phyloP scores from a whole-genome alignment of 2,888 invertebrate species.

The Cyclophora albipunctata region DNA sequence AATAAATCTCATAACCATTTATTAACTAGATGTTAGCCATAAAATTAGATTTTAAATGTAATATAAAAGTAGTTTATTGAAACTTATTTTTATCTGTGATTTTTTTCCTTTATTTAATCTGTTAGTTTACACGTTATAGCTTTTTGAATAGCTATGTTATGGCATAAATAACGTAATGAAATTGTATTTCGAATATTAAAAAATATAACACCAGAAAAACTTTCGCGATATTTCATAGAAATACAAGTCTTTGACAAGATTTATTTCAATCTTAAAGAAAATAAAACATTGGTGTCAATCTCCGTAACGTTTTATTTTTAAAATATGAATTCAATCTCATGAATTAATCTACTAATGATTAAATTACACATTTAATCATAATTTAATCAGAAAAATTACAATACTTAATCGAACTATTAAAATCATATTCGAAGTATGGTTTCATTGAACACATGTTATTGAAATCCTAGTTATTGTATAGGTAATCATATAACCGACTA shows the following conservation, averaged over 20 bases:
- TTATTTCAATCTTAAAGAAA: not conserved
- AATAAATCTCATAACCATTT: too few species aligned
- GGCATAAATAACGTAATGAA: constrained; percentile 6
- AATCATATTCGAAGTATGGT: not conserved
- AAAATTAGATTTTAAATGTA: constrained; percentile 12
- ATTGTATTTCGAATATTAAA: not conserved
- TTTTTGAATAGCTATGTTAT: constrained; percentile 39
- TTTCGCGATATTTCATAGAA: not conserved
- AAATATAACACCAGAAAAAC: not conserved
- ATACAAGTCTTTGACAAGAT: too few species aligned
- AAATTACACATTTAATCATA: too few species aligned
- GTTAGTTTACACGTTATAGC: constrained; percentile 35
- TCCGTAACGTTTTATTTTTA: too few species aligned
- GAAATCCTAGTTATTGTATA: constrained; percentile 30
- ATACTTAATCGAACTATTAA: too few species aligned
- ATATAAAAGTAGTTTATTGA: constrained; percentile 24
- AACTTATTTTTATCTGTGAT: constrained; percentile 28
- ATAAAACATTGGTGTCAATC: not conserved
- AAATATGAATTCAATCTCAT: too few species aligned
- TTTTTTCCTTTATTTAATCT: constrained; percentile 21
- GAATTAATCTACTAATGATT: too few species aligned
- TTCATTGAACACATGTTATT: constrained; percentile 16
- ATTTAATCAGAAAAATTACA: too few species aligned
- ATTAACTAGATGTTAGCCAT: too few species aligned
- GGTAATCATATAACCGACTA: constrained; percentile 42